phyloP scores from a whole-genome alignment of 2,888 invertebrate genomes.

The Amphipoea oculea region DNA sequence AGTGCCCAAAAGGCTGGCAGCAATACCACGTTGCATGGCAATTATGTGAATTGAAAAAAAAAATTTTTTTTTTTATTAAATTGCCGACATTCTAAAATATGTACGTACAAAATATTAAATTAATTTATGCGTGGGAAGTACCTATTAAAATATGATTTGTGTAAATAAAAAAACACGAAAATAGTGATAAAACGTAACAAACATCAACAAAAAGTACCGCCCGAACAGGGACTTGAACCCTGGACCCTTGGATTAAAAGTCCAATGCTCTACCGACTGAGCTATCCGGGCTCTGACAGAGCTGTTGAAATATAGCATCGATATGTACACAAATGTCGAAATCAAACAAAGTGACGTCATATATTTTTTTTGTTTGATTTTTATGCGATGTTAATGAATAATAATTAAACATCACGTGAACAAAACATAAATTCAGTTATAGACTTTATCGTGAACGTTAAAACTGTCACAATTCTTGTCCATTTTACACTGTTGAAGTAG shows the following conservation, averaged over 20 bases:
- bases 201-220: slow-evolving; percentile 72
- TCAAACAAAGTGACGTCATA: slow-evolving; percentile 33
- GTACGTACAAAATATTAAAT: neutral
- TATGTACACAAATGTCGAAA: slow-evolving; percentile 11
- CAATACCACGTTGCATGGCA: too few relatives aligned
- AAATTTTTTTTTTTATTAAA: too few relatives aligned
- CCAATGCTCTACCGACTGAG: slow-evolving; percentile 91
- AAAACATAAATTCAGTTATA: neutral
- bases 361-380: slow-evolving; percentile 12
- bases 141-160: neutral
- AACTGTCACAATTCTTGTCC: neutral
- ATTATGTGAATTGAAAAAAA: too few relatives aligned
- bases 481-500: neutral
- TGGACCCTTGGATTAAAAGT: slow-evolving; percentile 91
- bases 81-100: neutral
- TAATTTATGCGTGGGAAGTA: slow-evolving; percentile 2
- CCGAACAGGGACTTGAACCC: slow-evolving; percentile 91
- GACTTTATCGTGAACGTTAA: neutral
- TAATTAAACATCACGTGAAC: slow-evolving; percentile 8
- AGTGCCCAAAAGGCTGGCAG: too few relatives aligned
- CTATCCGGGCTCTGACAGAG: slow-evolving; percentile 85
- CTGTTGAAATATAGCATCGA: neutral
- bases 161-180: neutral
- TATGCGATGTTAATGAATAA: slow-evolving; percentile 6
- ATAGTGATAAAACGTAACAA: neutral